Evolutionary conservation across 2,113 vertebrate genomes (phyloP).

Genomic region (Carettochelys insculpta): DNA sequence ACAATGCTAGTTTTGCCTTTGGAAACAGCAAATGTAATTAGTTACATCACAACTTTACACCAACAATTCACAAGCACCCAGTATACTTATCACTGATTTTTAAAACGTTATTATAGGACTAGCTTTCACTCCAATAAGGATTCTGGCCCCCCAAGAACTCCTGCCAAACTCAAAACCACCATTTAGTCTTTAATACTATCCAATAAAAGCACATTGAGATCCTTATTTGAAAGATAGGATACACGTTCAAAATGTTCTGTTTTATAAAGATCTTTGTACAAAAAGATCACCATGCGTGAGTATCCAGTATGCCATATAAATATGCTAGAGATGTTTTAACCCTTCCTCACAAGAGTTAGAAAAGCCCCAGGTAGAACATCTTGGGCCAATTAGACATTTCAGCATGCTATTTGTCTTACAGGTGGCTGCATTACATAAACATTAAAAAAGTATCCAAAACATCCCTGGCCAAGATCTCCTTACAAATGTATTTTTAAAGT

Average conservation of each 20-base stretch:
- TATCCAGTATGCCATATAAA: not conserved
- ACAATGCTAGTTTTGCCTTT: not conserved
- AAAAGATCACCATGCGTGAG: not conserved
- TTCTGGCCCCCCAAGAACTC: not conserved
- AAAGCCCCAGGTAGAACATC: rapidly evolving
- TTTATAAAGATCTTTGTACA: not conserved
- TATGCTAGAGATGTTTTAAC: too few relatives aligned
- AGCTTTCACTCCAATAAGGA: not conserved
- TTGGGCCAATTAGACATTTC: rapidly evolving
- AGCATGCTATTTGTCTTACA: not conserved
- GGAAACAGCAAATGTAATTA: not conserved
- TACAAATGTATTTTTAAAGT: not conserved
- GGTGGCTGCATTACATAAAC: rapidly evolving
- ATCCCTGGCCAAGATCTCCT: not conserved
- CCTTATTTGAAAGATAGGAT: not conserved
- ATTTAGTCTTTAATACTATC: not conserved
- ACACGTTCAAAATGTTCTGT: rapidly evolving
- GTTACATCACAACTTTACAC: not conserved
- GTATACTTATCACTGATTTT: not conserved
- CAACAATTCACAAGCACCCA: not conserved
- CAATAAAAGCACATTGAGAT: rapidly evolving
- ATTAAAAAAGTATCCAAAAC: not conserved
- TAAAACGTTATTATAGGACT: not conserved
- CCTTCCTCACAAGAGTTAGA: not conserved
- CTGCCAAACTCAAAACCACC: not conserved